These are phyloP conservation scores for Cotesia typhae DNA, from an alignment of 1,140 invertebrate species.

Conservation along the genomic window DNA sequence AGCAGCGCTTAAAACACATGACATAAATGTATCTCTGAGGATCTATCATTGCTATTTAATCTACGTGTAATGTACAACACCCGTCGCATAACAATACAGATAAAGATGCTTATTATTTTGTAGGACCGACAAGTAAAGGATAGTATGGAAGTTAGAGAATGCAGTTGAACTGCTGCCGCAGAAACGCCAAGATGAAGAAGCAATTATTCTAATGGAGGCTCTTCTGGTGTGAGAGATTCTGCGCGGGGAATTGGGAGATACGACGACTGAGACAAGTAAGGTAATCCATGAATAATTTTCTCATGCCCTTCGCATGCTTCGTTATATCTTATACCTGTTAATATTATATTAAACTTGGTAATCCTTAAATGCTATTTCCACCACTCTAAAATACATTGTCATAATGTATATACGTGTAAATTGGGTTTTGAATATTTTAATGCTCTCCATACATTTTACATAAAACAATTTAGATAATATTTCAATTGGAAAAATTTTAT, in stretches of 20 bases:
- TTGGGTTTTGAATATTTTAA: constrained; percentile 16
- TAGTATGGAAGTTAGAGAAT: background rate
- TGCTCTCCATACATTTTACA: background rate
- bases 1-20: too few relatives aligned
- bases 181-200: constrained; percentile 64
- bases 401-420: constrained; percentile 15
- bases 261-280: constrained; percentile 50
- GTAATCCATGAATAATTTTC: constrained; percentile 63
- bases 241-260: constrained; percentile 8
- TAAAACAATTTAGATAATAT: background rate
- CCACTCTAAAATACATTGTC: constrained; percentile 44
- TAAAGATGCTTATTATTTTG: constrained; percentile 15
- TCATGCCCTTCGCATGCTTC: constrained; percentile 31
- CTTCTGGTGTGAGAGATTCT: constrained; percentile 32
- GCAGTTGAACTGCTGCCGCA: constrained; percentile 44
- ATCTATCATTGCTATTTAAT: too few relatives aligned
- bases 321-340: constrained; percentile 47
- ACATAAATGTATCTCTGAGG: too few relatives aligned
- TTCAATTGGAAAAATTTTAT: too few relatives aligned
- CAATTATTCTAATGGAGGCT: constrained; percentile 66
- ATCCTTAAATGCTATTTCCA: constrained; percentile 57
- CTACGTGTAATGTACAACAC: too few relatives aligned
- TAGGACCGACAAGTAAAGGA: too few relatives aligned
- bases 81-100: background rate
- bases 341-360: constrained; percentile 63